A percentile compares a stretch with the other conserved stretches of the same genome.
These are phyloP conservation scores for Amblyteles armatorius DNA, from an alignment of 2,888 invertebrate species.

Conservation along the genomic window DNA sequence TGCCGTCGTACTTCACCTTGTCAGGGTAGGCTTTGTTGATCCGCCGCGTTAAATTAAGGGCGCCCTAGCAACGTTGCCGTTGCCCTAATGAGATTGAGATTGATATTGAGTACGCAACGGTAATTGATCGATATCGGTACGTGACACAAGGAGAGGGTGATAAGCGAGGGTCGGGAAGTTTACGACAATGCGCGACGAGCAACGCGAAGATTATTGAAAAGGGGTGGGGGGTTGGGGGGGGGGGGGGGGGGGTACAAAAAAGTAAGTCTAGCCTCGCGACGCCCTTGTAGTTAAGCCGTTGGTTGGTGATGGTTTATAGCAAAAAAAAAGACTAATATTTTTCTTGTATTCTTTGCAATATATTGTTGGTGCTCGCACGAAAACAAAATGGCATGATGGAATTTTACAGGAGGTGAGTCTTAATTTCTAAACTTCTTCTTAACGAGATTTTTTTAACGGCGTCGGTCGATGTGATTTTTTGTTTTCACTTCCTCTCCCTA, in stretches of 20 bases:
- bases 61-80: slow-evolving; percentile 40
- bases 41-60: slow-evolving; percentile 52
- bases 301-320: slow-evolving; percentile 81
- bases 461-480: slow-evolving; percentile 33
- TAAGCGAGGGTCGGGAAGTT: slow-evolving; percentile 13
- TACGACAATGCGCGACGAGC: slow-evolving; percentile 36
- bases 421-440: slow-evolving; percentile 80
- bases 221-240: not conserved
- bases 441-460: slow-evolving; percentile 19
- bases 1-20: slow-evolving; percentile 13
- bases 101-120: slow-evolving; percentile 49
- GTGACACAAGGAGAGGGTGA: slow-evolving; percentile 27
- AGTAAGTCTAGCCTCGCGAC: not conserved
- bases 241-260: not conserved
- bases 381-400: slow-evolving; percentile 83
- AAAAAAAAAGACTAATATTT: slow-evolving; percentile 81
- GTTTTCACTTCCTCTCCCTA: not conserved
- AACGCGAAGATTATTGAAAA: slow-evolving; percentile 16
- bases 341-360: slow-evolving; percentile 84
- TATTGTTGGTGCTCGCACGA: slow-evolving; percentile 84
- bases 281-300: slow-evolving; percentile 62
- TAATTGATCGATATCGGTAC: slow-evolving; percentile 58
- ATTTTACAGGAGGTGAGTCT: slow-evolving; percentile 84
- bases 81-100: slow-evolving; percentile 61
- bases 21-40: slow-evolving; percentile 37